Conservation (phyloP, 2,797 vertebrate genomes). For the Halcyon chelicuti region DNA sequence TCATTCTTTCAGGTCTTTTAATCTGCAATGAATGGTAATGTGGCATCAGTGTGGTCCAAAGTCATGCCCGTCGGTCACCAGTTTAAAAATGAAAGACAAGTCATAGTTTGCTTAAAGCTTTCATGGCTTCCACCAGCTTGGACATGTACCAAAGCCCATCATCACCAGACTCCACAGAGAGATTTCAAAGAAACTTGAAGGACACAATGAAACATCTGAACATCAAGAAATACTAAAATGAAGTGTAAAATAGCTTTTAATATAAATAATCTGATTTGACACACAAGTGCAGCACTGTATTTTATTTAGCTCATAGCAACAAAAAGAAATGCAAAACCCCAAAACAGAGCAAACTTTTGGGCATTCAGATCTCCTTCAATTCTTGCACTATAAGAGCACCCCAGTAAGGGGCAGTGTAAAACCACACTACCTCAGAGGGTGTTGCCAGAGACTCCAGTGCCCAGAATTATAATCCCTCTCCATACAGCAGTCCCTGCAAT, state of each 20-base stretch:
- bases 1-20: neutral
- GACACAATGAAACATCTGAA: neutral
- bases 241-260: neutral
- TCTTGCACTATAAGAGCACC: neutral
- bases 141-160: neutral
- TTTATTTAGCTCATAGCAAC: neutral
- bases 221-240: neutral
- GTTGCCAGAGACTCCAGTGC: neutral
- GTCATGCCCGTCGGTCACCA: neutral
- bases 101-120: neutral
- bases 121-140: neutral
- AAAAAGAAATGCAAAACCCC: neutral
- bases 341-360: neutral
- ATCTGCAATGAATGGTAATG: neutral
- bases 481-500: neutral
- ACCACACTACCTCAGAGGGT: neutral
- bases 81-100: neutral
- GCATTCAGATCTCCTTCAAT: neutral
- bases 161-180: neutral
- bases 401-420: constrained; percentile 66
- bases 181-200: neutral
- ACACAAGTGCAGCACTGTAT: neutral
- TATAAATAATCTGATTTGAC: neutral
- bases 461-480: neutral
- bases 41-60: neutral